Conservation (phyloP, 2,888 invertebrate species). For the Tuberolachnus salignus region DNA sequence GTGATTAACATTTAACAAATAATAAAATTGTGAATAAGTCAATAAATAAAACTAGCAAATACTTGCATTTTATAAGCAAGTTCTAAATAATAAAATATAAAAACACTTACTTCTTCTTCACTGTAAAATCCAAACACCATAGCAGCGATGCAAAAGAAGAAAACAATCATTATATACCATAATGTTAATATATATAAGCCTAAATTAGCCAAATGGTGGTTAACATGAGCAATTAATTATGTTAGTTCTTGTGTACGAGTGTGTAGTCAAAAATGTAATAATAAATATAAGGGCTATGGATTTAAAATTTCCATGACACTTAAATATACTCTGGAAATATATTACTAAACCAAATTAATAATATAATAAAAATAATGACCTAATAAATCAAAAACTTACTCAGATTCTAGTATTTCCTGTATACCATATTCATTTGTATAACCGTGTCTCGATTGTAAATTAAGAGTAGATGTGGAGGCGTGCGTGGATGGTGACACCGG, state of each 20-base stretch:
- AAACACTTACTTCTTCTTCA: conserved; percentile 45
- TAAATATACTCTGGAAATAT: too few species aligned
- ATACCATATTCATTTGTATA: conserved; percentile 59
- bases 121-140: conserved; percentile 54
- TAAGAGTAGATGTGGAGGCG: conserved; percentile 51
- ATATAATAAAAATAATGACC: conserved; percentile 8
- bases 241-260: conserved; percentile 11
- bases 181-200: conserved; percentile 32
- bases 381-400: conserved; percentile 56
- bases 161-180: conserved; percentile 42
- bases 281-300: neutral
- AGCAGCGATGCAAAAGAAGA: conserved; percentile 54
- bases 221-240: conserved; percentile 27
- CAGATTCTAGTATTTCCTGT: conserved; percentile 58
- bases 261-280: neutral
- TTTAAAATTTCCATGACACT: neutral
- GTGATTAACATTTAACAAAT: neutral
- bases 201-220: conserved; percentile 15
- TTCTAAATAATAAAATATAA: conserved; percentile 31
- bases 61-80: neutral
- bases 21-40: neutral
- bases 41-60: neutral
- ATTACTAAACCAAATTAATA: neutral
- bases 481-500: conserved; percentile 48
- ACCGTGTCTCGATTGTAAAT: conserved; percentile 50